Percentiles rank a stretch among this genome's conserved stretches.
phyloP scores from a whole-genome alignment of 2,797 vertebrate genomes.

The Betta splendens region DNA sequence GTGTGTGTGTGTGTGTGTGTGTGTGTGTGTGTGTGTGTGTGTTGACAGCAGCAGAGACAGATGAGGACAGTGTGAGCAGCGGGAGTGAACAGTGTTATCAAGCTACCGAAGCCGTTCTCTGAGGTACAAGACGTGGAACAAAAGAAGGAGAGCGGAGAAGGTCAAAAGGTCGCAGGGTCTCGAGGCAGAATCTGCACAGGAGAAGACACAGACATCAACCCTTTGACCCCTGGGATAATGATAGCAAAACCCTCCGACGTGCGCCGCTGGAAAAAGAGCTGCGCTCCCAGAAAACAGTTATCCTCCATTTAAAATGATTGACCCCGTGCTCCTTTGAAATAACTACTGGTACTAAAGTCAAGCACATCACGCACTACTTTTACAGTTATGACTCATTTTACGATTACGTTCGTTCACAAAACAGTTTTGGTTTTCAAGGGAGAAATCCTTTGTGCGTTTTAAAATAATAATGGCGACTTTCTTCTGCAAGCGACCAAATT shows the following conservation, averaged over 20 bases:
- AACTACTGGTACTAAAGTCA: conserved; percentile 26
- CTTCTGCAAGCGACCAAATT: conserved; percentile 20
- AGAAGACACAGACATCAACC: conserved; percentile 74
- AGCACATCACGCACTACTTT: conserved; percentile 36
- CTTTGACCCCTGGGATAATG: conserved; percentile 63
- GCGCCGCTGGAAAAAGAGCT: conserved; percentile 37
- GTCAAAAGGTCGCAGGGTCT: conserved; percentile 57
- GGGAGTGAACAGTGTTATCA: conserved; percentile 65
- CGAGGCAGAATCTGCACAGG: conserved; percentile 57
- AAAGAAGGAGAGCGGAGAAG: conserved; percentile 42
- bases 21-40: conserved; percentile 37
- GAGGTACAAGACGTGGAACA: conserved; percentile 57
- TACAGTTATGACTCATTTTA: conserved; percentile 50
- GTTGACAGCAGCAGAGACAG: conserved; percentile 49
- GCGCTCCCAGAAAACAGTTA: conserved; percentile 32
- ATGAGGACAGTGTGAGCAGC: conserved; percentile 56
- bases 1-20: conserved; percentile 16
- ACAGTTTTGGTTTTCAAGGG: conserved; percentile 31
- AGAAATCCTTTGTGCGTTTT: conserved; percentile 46
- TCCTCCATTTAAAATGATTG: conserved; percentile 55
- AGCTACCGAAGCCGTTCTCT: conserved; percentile 54
- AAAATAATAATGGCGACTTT: conserved; percentile 50
- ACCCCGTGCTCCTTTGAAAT: conserved; percentile 48
- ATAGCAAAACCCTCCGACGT: conserved; percentile 58
- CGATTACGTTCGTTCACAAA: conserved; percentile 31